phyloP scores from a whole-genome alignment of 2,888 invertebrate genomes.

The Congeria kusceri region DNA sequence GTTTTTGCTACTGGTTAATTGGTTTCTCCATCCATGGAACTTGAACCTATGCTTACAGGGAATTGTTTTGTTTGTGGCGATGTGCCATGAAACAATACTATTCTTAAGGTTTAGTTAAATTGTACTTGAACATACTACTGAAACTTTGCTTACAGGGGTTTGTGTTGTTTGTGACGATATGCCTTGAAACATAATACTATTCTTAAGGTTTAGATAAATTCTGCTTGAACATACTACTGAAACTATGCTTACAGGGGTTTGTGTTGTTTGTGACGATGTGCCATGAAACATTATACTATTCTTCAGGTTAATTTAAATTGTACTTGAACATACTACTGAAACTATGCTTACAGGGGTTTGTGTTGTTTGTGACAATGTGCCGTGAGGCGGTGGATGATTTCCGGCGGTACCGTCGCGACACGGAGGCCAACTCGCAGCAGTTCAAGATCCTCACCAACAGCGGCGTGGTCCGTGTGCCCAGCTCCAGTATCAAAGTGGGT shows the following conservation, averaged over 20 bases:
- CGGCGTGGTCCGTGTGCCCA: conserved; percentile 89
- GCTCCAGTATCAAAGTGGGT: conserved; percentile 91
- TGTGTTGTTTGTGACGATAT: conserved; percentile 97
- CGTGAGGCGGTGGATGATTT: conserved; percentile 99
- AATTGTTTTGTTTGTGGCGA: conserved; percentile 97
- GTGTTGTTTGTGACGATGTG: conserved; percentile 98
- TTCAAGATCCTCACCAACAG: conserved; percentile 93
- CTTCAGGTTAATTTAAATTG: no score
- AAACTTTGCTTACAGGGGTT: conserved; percentile 92
- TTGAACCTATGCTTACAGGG: no score
- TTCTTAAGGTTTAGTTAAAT: no score
- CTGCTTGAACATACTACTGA: no score
- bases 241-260: conserved; percentile 91
- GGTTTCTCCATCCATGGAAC: no score
- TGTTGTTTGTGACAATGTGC: conserved; percentile 96
- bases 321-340: no score
- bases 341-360: conserved; percentile 92
- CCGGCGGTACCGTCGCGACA: conserved; percentile 95
- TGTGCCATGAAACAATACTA: conserved; percentile 98
- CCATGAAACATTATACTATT: no score
- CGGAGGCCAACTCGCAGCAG: conserved; percentile 97
- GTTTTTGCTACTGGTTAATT: no score
- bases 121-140: no score
- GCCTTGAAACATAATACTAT: conserved; percentile 98
- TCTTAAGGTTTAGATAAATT: no score